Base-by-base conservation (phyloP, 2,113 vertebrate species). In the Crotalus horridus region DNA sequence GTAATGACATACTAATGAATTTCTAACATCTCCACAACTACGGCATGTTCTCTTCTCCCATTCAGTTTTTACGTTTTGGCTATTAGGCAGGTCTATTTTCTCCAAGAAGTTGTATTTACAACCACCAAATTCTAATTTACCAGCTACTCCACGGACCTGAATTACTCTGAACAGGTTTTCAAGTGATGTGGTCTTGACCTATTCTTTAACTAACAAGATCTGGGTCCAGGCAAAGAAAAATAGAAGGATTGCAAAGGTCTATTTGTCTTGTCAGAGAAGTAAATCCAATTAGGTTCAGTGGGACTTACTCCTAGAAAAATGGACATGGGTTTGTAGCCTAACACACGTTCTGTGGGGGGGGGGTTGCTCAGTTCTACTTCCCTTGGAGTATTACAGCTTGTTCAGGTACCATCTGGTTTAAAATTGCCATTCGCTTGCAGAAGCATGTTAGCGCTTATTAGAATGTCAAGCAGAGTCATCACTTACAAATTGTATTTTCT, bases 161-260 rank as follows among this genome's bases (percentile, higher is more conserved):
- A 86, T 59, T 39, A 69, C 29, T 81, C 48, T 48, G 55, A 94
- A 90, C 53, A 1, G 33, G 90, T 90, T 89, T 96, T 91, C 94
- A 58, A 33, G 91, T 94, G 90, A 59, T 88, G 93, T 85, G 89
- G 51, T 39, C 26, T 94, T 93, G 93, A 91, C 85, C 81, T 55
- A 55, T 94, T 92, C 61, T 46, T 92, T 92, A 88, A 93, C 94
- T 91, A 95, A 91, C 46, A 88, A 90, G 87, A 95, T 94, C 85
- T 26, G 56, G 89, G 90, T 13, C 86, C 43, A n/a, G 53, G 4
- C 29, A 17, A n/a, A 54, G 48, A 20, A n/a, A 54, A n/a, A 26
- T 54, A 51, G 13, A 15, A 87, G 24, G 23, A 87, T 51, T 23
- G 23, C 33, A 21, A 33, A 58, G 17, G 24, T 58, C 87, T 39